Base-by-base conservation (phyloP, 2,113 vertebrate species). In the Neolamprologus caudopunctatus region DNA sequence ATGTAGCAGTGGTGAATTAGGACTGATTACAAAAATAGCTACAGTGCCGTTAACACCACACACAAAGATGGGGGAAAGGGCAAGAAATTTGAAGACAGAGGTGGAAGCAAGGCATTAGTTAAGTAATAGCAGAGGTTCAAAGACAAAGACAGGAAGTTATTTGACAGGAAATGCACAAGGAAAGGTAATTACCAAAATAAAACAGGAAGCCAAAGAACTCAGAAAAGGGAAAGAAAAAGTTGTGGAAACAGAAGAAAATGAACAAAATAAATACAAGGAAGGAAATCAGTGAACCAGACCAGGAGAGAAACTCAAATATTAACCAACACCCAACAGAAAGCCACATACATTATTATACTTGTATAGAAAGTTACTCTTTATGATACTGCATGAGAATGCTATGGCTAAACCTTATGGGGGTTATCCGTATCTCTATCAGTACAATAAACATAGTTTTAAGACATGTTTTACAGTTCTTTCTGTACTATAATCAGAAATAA, bases 381-480 rank as follows among this genome's bases (percentile, higher is more conserved):
- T 21, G 35, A 42, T 24, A 0, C 12, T 42, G 5, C 1, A 71
- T 71, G 63, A 37, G 19, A 40, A 24, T 0, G 66, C 2, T 40
- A 1, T 14, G 1, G 7, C 35, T 71, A 24, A 6, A 42, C 1
- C n/a, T 42, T 16, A 42, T 24, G 33, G 26, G 26, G 26, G 26
- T 28, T 28, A 28, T 28, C 28, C 26, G 2, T 28, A 28, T 28
- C 4, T 53, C 0, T 58, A 58, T 58, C 24, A 28, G 0, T 58
- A 58, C 24, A 58, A 58, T 58, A 5, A 58, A 28, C 24, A 58
- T 58, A 9, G 24, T 16, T 0, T 58, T 16, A 58, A 58, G 55
- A 66, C 4, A 28, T 28, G 0, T 3, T 61, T 61, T 33, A 61
- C 28, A 63, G 0, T 63, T 26, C 4, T 26, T 33, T 63, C 0